A percentile compares a stretch with the other conserved stretches of the same genome.
phyloP scores from a whole-genome alignment of 2,113 vertebrate species.

The Protomyctophum bolini region DNA sequence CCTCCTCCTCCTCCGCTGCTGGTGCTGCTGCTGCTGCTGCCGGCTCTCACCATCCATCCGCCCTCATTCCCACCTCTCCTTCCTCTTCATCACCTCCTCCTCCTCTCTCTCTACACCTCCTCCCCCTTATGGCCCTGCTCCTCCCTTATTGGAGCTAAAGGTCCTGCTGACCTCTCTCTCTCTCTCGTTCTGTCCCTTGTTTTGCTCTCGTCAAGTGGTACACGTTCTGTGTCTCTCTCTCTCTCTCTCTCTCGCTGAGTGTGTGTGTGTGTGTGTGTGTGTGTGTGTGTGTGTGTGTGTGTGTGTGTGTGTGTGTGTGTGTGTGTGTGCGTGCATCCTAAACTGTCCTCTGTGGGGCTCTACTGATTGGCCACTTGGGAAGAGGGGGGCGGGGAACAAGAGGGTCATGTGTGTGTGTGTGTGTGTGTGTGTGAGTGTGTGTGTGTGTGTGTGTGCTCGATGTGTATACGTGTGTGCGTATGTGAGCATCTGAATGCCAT shows the following conservation, averaged over 20 bases:
- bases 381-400: neutral
- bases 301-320: too few relatives aligned
- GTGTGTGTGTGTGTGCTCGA: too few relatives aligned
- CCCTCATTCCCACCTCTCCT: constrained; percentile 79
- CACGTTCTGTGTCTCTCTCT: too few relatives aligned
- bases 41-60: constrained; percentile 86
- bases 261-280: too few relatives aligned
- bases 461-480: too few relatives aligned
- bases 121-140: constrained; percentile 46
- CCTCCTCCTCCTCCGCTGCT: constrained; percentile 41
- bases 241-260: too few relatives aligned
- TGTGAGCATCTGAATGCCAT: too few relatives aligned
- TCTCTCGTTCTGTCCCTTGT: too few relatives aligned
- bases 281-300: too few relatives aligned
- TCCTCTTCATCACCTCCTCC: constrained; percentile 27
- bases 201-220: too few relatives aligned
- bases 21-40: constrained; percentile 76
- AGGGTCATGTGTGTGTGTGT: neutral
- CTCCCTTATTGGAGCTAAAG: constrained; percentile 3
- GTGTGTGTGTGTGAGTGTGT: too few relatives aligned
- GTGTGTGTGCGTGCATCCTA: neutral
- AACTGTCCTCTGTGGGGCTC: constrained; percentile 9
- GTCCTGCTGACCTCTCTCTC: constrained; percentile 29
- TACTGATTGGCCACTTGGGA: constrained; percentile 2
- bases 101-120: constrained; percentile 17